These are phyloP conservation scores for Dasypolia templi DNA, from an alignment of 2,888 invertebrate genomes.

Conservation along the genomic window DNA sequence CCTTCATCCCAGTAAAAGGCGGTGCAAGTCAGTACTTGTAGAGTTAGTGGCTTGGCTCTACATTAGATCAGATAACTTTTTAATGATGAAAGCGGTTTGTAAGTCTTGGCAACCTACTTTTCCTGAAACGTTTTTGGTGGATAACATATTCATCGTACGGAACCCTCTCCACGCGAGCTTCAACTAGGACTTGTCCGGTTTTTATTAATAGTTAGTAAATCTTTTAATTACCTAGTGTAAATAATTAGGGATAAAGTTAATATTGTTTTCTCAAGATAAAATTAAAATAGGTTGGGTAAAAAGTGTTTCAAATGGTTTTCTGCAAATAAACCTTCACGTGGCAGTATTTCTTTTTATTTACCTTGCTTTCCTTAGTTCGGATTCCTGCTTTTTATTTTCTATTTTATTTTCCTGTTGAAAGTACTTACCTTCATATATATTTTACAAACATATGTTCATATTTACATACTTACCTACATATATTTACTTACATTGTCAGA, in stretches of 20 bases:
- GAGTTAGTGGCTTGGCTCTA: no score
- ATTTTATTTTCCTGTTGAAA: background rate
- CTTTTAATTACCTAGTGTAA: background rate
- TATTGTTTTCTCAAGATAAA: background rate
- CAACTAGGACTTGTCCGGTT: no score
- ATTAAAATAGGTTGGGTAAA: no score
- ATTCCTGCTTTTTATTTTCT: background rate
- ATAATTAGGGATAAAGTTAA: background rate
- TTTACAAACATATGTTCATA: background rate
- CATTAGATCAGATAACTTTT: no score
- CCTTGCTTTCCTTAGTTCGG: no score
- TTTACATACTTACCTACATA: background rate
- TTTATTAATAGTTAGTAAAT: background rate
- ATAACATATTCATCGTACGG: no score
- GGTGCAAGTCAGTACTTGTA: no score
- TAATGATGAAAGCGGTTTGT: no score
- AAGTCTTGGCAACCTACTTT: no score
- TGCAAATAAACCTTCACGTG: background rate
- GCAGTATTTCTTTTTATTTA: background rate
- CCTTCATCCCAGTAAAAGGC: no score
- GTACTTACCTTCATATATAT: background rate
- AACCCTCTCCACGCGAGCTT: no score
- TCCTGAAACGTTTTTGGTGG: no score
- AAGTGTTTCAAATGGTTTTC: background rate
- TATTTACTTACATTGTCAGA: background rate